Conservation (phyloP, 2,888 invertebrate genomes). For the Tetranychus truncatus region DNA sequence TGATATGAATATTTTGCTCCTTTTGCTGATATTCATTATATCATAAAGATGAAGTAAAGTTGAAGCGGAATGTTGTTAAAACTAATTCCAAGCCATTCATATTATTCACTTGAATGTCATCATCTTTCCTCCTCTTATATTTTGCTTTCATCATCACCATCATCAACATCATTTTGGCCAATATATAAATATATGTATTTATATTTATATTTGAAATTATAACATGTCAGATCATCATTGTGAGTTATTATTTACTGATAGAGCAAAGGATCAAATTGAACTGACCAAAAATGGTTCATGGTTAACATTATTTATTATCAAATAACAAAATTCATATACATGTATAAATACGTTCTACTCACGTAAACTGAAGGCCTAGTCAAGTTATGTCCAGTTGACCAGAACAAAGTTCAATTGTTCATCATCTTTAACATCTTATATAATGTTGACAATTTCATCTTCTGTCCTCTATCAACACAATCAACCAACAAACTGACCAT, state of each 20-base stretch:
- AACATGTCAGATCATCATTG: not conserved
- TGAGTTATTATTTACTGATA: not conserved
- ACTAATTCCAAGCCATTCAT: too few relatives aligned
- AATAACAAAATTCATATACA: not conserved
- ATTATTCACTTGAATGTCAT: not conserved
- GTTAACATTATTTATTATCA: not conserved
- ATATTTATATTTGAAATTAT: not conserved
- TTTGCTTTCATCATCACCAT: not conserved
- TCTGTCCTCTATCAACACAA: too few relatives aligned
- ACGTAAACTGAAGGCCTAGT: too few relatives aligned
- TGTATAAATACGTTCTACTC: not conserved
- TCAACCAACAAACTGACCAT: too few relatives aligned
- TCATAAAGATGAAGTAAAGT: too few relatives aligned
- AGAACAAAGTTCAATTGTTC: too few relatives aligned
- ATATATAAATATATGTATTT: not conserved
- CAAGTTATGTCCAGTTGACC: too few relatives aligned
- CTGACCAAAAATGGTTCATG: not conserved
- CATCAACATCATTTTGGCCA: not conserved
- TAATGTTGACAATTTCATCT: too few relatives aligned
- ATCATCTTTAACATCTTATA: too few relatives aligned
- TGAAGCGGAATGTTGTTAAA: too few relatives aligned
- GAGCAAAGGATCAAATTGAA: not conserved
- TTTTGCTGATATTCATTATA: too few relatives aligned
- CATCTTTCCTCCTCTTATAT: not conserved
- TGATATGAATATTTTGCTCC: too few relatives aligned